Conservation (phyloP, 2,797 vertebrate genomes). For the Taenioides sp. region DNA sequence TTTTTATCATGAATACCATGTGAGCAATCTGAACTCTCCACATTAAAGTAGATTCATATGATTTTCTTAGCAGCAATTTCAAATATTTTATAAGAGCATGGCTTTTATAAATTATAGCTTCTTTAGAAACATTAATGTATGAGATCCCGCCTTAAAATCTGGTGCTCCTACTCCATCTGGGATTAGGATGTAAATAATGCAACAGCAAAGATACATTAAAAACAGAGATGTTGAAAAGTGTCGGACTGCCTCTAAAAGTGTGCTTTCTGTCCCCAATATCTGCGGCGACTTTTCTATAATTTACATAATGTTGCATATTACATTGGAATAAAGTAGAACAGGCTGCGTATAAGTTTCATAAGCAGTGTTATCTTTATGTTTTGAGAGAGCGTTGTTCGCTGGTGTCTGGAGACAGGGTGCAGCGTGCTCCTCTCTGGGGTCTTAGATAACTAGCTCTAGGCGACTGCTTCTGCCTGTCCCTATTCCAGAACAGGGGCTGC, state of each 20-base stretch:
- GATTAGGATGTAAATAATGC: conserved; percentile 54
- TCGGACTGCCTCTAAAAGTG: conserved; percentile 48
- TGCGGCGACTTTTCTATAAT: conserved; percentile 51
- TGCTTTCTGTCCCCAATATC: conserved; percentile 49
- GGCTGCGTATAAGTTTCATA: conserved; percentile 65
- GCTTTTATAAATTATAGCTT: conserved; percentile 16
- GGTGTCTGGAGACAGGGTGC: conserved; percentile 27
- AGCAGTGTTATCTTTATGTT: conserved; percentile 48
- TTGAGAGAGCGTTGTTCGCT: conserved; percentile 16
- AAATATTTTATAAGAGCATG: conserved; percentile 5
- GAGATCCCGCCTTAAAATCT: conserved; percentile 30
- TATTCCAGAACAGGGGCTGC: conserved; percentile 49
- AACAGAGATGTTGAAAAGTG: conserved; percentile 48
- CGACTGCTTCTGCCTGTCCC: conserved; percentile 42
- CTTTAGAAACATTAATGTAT: conserved; percentile 35
- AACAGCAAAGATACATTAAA: conserved; percentile 34
- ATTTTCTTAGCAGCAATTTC: not conserved
- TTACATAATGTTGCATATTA: conserved; percentile 68
- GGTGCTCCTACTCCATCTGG: conserved; percentile 15
- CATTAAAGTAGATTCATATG: not conserved
- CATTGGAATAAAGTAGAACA: conserved; percentile 66
- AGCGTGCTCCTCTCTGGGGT: conserved; percentile 46
- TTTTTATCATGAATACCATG: not conserved
- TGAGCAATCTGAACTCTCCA: not conserved
- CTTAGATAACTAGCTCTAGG: conserved; percentile 58